A percentile compares a stretch with the other conserved stretches of the same genome.
phyloP scores from a whole-genome alignment of 2,888 invertebrate species.

The Ethmia dodecea region DNA sequence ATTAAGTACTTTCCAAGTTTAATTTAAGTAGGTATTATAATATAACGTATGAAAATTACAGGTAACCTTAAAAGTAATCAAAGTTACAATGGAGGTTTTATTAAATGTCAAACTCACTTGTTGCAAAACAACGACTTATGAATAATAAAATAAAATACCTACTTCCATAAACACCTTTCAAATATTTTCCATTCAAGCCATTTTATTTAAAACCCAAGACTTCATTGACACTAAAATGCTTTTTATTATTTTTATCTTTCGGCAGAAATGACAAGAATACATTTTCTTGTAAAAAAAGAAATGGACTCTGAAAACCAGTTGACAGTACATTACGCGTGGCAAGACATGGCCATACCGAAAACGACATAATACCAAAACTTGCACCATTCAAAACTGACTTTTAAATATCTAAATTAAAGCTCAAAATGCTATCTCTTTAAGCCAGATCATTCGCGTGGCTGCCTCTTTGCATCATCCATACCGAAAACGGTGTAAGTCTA shows the following conservation, averaged over 20 bases:
- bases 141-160: too few relatives aligned
- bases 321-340: slow-evolving; percentile 33
- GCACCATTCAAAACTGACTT: slow-evolving; percentile 8
- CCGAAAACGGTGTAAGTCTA: slow-evolving; percentile 7
- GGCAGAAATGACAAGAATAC: slow-evolving; percentile 9
- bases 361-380: slow-evolving; percentile 16
- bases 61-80: too few relatives aligned
- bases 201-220: too few relatives aligned
- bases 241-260: slow-evolving; percentile 6
- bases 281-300: slow-evolving; percentile 13
- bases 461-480: neutral
- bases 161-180: too few relatives aligned
- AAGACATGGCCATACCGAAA: slow-evolving; percentile 2
- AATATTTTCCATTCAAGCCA: too few relatives aligned
- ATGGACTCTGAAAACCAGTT: slow-evolving; percentile 25
- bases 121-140: too few relatives aligned
- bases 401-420: slow-evolving; percentile 8
- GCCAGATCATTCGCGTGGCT: slow-evolving; percentile 25
- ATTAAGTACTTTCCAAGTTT: too few relatives aligned
- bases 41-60: too few relatives aligned
- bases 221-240: slow-evolving; percentile 5
- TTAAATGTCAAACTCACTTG: too few relatives aligned
- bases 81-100: too few relatives aligned
- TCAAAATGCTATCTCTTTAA: slow-evolving; percentile 4
- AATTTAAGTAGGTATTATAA: too few relatives aligned